Conservation (phyloP, 1,140 invertebrate genomes). For the Vanessa tameamea region DNA sequence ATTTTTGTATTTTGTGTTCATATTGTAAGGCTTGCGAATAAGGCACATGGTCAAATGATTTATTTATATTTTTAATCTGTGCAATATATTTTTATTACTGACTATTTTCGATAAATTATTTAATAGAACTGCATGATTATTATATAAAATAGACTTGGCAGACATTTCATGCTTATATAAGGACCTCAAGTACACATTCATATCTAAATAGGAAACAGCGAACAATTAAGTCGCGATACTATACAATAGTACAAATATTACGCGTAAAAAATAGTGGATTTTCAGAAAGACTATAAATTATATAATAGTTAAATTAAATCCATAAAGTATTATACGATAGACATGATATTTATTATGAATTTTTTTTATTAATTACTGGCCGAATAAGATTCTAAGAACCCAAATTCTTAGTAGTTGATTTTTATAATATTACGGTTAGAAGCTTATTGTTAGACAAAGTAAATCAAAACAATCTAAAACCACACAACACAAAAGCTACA, state of each 20-base stretch:
- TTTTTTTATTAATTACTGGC: too few relatives aligned
- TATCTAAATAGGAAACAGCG: too few relatives aligned
- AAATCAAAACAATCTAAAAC: conserved; percentile 51
- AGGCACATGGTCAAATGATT: conserved; percentile 24
- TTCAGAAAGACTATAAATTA: too few relatives aligned
- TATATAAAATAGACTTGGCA: too few relatives aligned
- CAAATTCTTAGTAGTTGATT: not conserved
- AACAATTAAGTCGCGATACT: too few relatives aligned
- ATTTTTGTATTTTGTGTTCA: conserved; percentile 12
- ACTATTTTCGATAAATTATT: not conserved
- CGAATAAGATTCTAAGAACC: not conserved
- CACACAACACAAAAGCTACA: conserved; percentile 51
- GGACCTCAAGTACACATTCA: too few relatives aligned
- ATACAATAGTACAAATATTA: too few relatives aligned
- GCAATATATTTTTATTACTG: not conserved
- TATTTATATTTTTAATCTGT: not conserved
- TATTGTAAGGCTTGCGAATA: conserved; percentile 1
- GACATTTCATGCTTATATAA: too few relatives aligned
- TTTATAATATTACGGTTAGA: conserved; percentile 40
- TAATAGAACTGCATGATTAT: not conserved
- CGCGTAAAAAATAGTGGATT: too few relatives aligned
- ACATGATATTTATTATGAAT: too few relatives aligned
- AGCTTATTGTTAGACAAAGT: conserved; percentile 51
- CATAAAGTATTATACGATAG: too few relatives aligned
- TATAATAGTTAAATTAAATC: too few relatives aligned